Percentiles rank a stretch among this genome's conserved stretches.
Conservation (phyloP, 2,797 vertebrate genomes). For the Rousettus madagascariensis region DNA sequence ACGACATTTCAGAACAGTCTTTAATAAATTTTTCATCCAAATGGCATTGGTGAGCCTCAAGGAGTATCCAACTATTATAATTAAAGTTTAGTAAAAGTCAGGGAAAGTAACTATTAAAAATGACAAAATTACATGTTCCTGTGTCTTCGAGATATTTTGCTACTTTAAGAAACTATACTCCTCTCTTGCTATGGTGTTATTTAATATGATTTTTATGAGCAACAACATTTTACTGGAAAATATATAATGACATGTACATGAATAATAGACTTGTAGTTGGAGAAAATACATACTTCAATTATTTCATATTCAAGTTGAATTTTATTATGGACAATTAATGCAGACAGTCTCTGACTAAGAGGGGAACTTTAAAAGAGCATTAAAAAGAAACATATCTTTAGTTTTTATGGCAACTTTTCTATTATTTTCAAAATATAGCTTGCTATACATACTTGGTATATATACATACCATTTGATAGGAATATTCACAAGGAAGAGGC, state of each 20-base stretch:
- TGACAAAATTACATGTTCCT: conserved; percentile 50
- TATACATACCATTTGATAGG: not conserved
- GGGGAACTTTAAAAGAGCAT: not conserved
- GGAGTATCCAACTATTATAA: conserved; percentile 70
- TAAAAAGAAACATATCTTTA: not conserved
- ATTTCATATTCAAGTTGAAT: conserved; percentile 35
- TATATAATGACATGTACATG: not conserved
- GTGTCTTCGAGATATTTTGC: conserved; percentile 55
- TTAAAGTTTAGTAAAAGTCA: conserved; percentile 72
- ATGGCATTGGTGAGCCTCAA: conserved; percentile 54
- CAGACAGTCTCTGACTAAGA: not conserved
- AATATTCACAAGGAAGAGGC: not conserved
- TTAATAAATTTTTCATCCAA: conserved; percentile 77
- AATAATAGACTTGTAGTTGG: not conserved
- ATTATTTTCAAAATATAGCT: conserved; percentile 2
- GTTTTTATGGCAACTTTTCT: not conserved
- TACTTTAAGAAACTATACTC: conserved; percentile 61
- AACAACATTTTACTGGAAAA: conserved; percentile 12
- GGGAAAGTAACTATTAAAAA: conserved; percentile 67
- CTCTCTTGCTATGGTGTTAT: not conserved
- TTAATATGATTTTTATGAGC: conserved; percentile 28
- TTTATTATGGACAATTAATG: not conserved
- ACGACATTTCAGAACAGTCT: conserved; percentile 31
- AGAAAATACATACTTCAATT: conserved; percentile 41
- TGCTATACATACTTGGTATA: not conserved